Evolutionary conservation across 2,113 vertebrate genomes (phyloP).

Genomic region (Phalacrocorax aristotelis): DNA sequence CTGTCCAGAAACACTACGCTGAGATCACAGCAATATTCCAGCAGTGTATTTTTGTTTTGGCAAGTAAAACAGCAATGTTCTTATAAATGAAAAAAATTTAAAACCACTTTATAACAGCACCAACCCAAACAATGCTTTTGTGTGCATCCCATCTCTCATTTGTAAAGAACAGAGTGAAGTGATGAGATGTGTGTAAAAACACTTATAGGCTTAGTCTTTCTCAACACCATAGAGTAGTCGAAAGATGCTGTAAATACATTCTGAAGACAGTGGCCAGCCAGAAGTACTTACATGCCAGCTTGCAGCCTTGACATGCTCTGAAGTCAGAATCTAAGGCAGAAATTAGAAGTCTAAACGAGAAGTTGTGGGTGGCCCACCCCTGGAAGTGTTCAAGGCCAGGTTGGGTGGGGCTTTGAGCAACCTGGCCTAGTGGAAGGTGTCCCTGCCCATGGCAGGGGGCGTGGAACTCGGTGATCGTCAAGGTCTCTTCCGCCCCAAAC

Average conservation of each 20-base stretch:
- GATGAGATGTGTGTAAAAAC: not conserved
- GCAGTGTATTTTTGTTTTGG: conserved; percentile 11
- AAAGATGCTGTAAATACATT: not conserved
- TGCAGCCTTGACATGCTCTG: conserved; percentile 1
- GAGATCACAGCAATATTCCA: conserved; percentile 1
- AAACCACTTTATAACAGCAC: not conserved
- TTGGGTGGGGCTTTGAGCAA: not conserved
- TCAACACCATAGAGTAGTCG: not conserved
- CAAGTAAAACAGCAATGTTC: not conserved
- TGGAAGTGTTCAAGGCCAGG: not conserved
- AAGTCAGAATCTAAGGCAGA: not conserved
- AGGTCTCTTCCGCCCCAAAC: not conserved
- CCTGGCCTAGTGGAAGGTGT: not conserved
- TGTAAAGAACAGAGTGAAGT: not conserved
- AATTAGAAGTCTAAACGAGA: conserved; percentile 31
- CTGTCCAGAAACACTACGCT: conserved; percentile 20
- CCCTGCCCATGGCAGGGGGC: not conserved
- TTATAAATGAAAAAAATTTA: not conserved
- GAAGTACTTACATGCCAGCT: not conserved
- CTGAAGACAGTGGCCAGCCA: not conserved
- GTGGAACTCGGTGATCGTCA: not conserved
- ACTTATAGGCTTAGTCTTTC: not conserved
- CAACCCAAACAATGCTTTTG: not conserved
- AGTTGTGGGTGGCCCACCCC: not conserved
- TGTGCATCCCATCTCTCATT: not conserved